These are phyloP conservation scores for Eupeodes corollae DNA, from an alignment of 1,140 invertebrate species.

Conservation along the genomic window DNA sequence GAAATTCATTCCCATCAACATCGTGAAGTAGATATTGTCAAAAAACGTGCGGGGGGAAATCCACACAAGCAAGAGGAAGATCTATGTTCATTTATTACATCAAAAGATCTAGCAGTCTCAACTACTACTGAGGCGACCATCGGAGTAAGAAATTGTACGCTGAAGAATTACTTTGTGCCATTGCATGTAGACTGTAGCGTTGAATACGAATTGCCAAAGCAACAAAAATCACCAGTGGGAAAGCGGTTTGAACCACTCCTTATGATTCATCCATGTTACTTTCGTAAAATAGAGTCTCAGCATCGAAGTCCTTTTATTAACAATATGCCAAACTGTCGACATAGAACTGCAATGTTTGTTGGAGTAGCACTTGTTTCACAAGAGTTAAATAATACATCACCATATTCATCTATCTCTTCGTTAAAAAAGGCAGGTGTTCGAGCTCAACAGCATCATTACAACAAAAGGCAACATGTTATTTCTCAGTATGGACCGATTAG, in stretches of 20 bases:
- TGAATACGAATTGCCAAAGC: slow-evolving; percentile 71
- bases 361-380: slow-evolving; percentile 8
- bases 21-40: too few relatives aligned
- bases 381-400: neutral
- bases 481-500: too few relatives aligned
- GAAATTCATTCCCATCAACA: too few relatives aligned
- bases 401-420: slow-evolving; percentile 4
- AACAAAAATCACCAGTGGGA: slow-evolving; percentile 66
- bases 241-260: slow-evolving; percentile 61
- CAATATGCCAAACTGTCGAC: slow-evolving; percentile 42
- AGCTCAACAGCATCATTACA: slow-evolving; percentile 1
- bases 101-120: too few relatives aligned
- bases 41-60: too few relatives aligned
- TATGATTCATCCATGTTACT: slow-evolving; percentile 78
- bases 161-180: slow-evolving; percentile 65
- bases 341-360: slow-evolving; percentile 18
- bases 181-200: slow-evolving; percentile 74
- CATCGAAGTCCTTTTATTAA: slow-evolving; percentile 62
- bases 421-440: slow-evolving; percentile 2
- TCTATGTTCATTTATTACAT: too few relatives aligned
- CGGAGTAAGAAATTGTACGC: too few relatives aligned
- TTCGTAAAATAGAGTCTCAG: slow-evolving; percentile 64
- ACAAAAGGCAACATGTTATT: too few relatives aligned
- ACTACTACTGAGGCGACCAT: slow-evolving; percentile 5
- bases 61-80: too few relatives aligned